Base-by-base conservation (phyloP, 2,113 vertebrate species). In the Pelusios castaneus region DNA sequence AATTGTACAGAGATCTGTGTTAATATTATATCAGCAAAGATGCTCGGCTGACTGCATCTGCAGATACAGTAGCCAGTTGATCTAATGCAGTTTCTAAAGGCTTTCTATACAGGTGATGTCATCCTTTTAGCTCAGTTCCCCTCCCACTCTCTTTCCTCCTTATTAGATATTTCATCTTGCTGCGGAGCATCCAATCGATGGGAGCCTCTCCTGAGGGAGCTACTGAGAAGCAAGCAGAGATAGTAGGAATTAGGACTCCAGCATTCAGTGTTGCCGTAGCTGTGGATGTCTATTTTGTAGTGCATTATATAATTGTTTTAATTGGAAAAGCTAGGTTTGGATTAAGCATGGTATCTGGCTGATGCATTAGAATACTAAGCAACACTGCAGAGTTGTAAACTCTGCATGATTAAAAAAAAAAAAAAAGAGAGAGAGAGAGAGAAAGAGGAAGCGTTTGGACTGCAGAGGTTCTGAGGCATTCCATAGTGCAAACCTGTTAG, bases 111-210 rank as follows among this genome's bases (percentile, higher is more conserved):
- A 98, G 98, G 98, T 99, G 98, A 99, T 98, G 98, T 98, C 98
- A 99, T 98, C 98, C 98, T 98, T 98, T 98, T 98, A 98, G 98
- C 98, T 98, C 96, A 81, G 67, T 98, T 99, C 99, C 98, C 99
- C 98, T 99, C 99, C 98, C 98, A 98, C 98, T 98, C 97, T 97
- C 97, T 97, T 98, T 98, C 97, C 97, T 98, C 96, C 98, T 98
- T 98, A 99, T 99, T 99, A 99, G 98, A 98, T 98, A 98, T 98
- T 98, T 98, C 98, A 98, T 99, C 98, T 99, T 97, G 98, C 98
- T 98, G 99, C 98, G 97, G 98, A 99, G 98, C 98, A 98, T 99
- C 98, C 98, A 98, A 98, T 99, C 98, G 98, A 98, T 98, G 97
- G 97, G 96, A 98, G 98, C 97, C 97, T 98, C 97, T 99, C 98